Conservation (phyloP, 2,113 vertebrate species). For the Osmerus eperlanus region DNA sequence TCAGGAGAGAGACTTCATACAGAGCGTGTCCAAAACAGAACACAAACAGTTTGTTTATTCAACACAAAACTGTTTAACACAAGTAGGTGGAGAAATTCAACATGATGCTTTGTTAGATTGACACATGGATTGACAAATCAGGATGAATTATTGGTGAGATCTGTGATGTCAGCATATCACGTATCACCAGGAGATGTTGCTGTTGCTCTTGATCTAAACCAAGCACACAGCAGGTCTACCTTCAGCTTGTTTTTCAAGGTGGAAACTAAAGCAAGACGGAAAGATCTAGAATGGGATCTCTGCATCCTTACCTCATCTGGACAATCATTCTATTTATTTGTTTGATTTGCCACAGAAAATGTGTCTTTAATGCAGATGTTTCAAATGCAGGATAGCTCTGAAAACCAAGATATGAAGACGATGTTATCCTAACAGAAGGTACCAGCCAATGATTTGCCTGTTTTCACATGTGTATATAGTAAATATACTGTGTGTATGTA, state of each 20-base stretch:
- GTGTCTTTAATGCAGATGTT: not conserved
- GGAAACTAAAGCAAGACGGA: not conserved
- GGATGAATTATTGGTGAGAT: not conserved
- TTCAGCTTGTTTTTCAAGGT: not conserved
- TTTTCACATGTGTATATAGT: not conserved
- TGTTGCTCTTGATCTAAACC: slow-evolving; percentile 37
- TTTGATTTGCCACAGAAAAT: slow-evolving; percentile 3
- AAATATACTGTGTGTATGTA: too few relatives aligned
- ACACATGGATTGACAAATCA: not conserved
- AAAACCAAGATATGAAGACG: not conserved
- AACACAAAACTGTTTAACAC: too few relatives aligned
- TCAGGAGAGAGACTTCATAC: too few relatives aligned
- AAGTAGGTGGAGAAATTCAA: too few relatives aligned
- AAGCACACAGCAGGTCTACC: not conserved
- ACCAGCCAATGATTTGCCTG: not conserved
- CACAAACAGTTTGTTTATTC: too few relatives aligned
- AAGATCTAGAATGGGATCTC: not conserved
- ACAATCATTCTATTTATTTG: slow-evolving; percentile 22
- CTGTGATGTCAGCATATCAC: not conserved
- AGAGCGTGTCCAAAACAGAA: too few relatives aligned
- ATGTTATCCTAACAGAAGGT: not conserved
- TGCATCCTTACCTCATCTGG: slow-evolving; percentile 11
- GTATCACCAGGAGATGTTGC: slow-evolving; percentile 51
- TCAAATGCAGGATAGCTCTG: not conserved
- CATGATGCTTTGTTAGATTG: too few relatives aligned